Base-by-base conservation (phyloP, 2,797 vertebrate genomes). In the Parambassis ranga region DNA sequence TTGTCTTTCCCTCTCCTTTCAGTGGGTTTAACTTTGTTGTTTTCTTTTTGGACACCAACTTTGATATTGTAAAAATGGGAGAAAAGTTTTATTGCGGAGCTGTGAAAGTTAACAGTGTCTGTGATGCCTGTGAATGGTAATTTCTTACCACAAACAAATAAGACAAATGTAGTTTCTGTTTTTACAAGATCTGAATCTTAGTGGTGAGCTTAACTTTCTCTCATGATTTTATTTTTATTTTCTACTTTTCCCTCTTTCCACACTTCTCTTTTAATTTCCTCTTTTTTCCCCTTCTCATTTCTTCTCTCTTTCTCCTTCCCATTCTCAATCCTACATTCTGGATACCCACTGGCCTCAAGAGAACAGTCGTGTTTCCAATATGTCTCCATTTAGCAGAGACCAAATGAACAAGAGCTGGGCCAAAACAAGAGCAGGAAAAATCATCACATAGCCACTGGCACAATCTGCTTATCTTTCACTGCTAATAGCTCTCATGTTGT, bases 41-140 rank as follows among this genome's bases (percentile, higher is more conserved):
- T 31, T 18, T 63, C 70, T 38, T 16, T 37, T 76, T 83, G 63
- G 69, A 83, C 65, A 75, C 52, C 49, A 52, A 67, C 60, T 57
- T 22, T 53, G 52, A 81, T 72, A 76, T 81, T 43, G 50, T 84
- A 79, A 84, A 88, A 87, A 71, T 47, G 44, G 83, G 59, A 88
- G 77, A 73, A 67, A 83, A 14, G 13, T 79, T 91, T 90, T 87
- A 85, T 60, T 71, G 66, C 60, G 26, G 26, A 71, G 74, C 73
- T 80, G 84, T 89, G 81, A 84, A 88, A 83, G 65, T 88, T 85
- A 86, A 88, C 81, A 81, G 71, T 64, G 77, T 84, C 75, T 78
- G 77, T 62, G 76, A 78, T 81, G 81, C 68, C 81, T 64, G 75
- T 74, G 71, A 83, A 86, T 53, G 51, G 53, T 63, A 74, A 83